These are phyloP conservation scores for Philaethria dido DNA, from an alignment of 2,888 invertebrate genomes.

Conservation along the genomic window DNA sequence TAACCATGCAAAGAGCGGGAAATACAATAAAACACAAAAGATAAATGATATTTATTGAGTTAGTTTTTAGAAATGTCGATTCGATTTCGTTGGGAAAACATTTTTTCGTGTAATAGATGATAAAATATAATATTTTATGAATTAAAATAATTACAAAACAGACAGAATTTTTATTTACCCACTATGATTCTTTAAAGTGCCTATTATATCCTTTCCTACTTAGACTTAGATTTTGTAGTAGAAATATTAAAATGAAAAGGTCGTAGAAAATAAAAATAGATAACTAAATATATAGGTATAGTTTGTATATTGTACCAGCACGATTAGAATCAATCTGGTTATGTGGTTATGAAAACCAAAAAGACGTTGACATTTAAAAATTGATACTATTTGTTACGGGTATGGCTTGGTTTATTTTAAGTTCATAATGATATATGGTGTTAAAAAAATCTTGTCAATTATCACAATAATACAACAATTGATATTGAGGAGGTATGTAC, in stretches of 20 bases:
- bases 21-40: no score
- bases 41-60: no score
- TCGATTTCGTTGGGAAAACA: no score
- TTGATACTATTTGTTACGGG: not conserved
- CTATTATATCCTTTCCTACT: no score
- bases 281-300: not conserved
- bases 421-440: not conserved
- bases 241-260: no score
- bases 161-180: not conserved
- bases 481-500: not conserved
- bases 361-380: conserved; percentile 20
- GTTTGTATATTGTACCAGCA: not conserved
- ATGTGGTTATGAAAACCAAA: conserved; percentile 1
- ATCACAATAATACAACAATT: not conserved
- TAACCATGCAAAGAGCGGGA: no score
- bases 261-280: no score
- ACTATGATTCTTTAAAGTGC: no score
- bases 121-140: not conserved
- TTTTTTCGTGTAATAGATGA: no score
- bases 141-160: not conserved
- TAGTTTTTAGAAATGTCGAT: no score
- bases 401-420: not conserved
- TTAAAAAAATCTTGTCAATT: not conserved
- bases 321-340: not conserved
- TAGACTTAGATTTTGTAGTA: no score